These are phyloP conservation scores for Hydropsyche tenuis DNA, from an alignment of 1,140 invertebrate species.

Conservation along the genomic window DNA sequence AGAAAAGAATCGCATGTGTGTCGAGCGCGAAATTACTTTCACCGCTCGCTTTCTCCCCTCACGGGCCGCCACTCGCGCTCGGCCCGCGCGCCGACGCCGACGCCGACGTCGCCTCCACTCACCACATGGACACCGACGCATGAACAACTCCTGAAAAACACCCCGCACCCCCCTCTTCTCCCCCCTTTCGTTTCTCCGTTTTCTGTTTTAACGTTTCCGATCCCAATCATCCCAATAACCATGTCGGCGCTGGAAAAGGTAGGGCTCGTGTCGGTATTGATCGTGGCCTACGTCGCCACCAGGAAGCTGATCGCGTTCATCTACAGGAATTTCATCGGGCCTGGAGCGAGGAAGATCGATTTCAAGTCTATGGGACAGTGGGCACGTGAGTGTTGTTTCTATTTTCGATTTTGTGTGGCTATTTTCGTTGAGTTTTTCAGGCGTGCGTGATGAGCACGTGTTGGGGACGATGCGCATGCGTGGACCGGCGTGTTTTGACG, in stretches of 20 bases:
- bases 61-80: too few relatives aligned
- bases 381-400: constrained; percentile 43
- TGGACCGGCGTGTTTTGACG: too few relatives aligned
- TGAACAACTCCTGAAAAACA: neutral
- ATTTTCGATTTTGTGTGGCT: constrained; percentile 12
- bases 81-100: neutral
- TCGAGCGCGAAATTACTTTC: neutral
- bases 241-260: constrained; percentile 43
- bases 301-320: constrained; percentile 38
- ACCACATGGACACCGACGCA: constrained; percentile 3
- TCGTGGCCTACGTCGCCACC: constrained; percentile 39
- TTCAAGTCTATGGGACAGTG: constrained; percentile 45
- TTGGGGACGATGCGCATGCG: constrained; percentile 2
- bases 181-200: neutral
- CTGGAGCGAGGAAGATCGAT: constrained; percentile 41
- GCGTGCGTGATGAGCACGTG: neutral
- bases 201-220: neutral
- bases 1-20: neutral
- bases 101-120: constrained; percentile 7
- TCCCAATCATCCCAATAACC: constrained; percentile 18
- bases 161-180: neutral
- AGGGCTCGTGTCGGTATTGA: constrained; percentile 40
- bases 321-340: constrained; percentile 45
- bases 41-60: too few relatives aligned
- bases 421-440: neutral